These are phyloP conservation scores for Anthophora plumipes DNA, from an alignment of 2,888 invertebrate species.

Conservation along the genomic window DNA sequence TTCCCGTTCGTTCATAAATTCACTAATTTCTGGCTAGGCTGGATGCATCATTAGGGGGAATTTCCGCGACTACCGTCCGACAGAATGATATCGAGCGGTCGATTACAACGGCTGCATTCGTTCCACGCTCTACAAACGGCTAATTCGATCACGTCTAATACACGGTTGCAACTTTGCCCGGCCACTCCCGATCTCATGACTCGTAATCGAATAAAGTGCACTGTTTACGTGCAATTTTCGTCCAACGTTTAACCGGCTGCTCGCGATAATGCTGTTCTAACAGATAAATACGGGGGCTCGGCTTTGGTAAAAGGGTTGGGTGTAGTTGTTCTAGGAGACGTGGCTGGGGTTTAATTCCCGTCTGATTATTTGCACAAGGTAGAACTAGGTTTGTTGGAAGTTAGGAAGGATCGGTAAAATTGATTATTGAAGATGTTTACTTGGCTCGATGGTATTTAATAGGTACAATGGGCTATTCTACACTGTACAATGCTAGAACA, in stretches of 20 bases:
- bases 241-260: slow-evolving; percentile 62
- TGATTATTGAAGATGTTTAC: no score
- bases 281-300: slow-evolving; percentile 56
- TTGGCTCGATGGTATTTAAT: no score
- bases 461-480: no score
- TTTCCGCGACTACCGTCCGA: neutral
- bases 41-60: slow-evolving; percentile 12
- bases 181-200: neutral
- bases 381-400: slow-evolving; percentile 12
- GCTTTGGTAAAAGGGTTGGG: neutral
- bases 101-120: slow-evolving; percentile 22
- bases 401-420: neutral
- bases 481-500: no score
- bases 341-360: slow-evolving; percentile 56
- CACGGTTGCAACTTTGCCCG: neutral
- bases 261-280: slow-evolving; percentile 57
- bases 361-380: slow-evolving; percentile 43
- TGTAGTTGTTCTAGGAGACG: neutral
- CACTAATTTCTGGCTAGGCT: neutral
- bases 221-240: slow-evolving; percentile 69
- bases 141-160: slow-evolving; percentile 19
- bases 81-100: slow-evolving; percentile 4
- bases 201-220: slow-evolving; percentile 57
- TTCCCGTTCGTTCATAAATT: slow-evolving; percentile 2
- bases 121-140: slow-evolving; percentile 1